A percentile compares a stretch with the other conserved stretches of the same genome.
These are phyloP conservation scores for Myrmecophaga tridactyla DNA, from an alignment of 2,113 vertebrate species.

Conservation along the genomic window DNA sequence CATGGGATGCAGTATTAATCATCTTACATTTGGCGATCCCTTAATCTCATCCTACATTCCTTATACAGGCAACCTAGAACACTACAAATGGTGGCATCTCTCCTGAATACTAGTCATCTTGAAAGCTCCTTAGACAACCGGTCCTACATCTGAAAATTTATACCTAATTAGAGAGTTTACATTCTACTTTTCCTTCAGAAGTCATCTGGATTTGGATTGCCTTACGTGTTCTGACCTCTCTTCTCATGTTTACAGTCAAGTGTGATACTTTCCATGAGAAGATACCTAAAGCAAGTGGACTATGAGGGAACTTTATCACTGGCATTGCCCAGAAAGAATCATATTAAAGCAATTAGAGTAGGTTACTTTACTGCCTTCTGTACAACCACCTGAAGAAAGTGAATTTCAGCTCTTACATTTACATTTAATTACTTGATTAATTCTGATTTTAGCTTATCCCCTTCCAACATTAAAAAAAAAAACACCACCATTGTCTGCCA, in stretches of 20 bases:
- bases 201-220: background rate
- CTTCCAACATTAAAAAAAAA: background rate
- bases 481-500: background rate
- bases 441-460: background rate
- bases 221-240: background rate
- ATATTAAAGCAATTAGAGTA: background rate
- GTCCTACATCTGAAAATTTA: background rate
- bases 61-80: background rate
- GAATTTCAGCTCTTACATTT: background rate
- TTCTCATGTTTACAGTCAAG: background rate
- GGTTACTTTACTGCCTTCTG: background rate
- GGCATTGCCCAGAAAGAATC: background rate
- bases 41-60: accelerated
- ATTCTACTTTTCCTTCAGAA: background rate
- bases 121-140: background rate
- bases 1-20: background rate
- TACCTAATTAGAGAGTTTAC: background rate
- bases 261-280: background rate
- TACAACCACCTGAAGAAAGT: background rate
- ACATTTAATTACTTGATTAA: background rate
- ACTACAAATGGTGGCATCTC: background rate
- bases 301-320: background rate
- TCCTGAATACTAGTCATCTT: background rate
- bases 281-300: background rate
- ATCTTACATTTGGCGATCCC: background rate